These are phyloP conservation scores for Turdus rufiventris DNA, from an alignment of 2,113 vertebrate genomes.

Conservation along the genomic window DNA sequence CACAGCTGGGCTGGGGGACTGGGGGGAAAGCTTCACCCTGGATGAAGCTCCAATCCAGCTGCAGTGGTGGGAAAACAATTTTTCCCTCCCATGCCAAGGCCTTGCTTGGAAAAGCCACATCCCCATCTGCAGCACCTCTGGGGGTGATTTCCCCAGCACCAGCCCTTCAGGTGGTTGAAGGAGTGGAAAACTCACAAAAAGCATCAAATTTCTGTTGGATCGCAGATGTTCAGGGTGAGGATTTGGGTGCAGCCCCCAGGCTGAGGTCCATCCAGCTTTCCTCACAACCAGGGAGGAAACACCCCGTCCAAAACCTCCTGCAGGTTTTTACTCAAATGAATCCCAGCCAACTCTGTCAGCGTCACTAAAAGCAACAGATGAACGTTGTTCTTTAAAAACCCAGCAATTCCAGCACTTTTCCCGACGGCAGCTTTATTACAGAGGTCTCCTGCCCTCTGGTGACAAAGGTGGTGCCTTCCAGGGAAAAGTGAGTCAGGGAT, in stretches of 20 bases:
- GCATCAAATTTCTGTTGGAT: accelerated
- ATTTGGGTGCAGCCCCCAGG: background rate
- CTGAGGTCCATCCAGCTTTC: background rate
- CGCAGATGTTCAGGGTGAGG: accelerated
- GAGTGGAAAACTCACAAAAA: accelerated
- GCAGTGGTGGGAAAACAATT: background rate
- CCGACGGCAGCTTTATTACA: background rate
- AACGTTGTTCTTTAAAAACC: background rate
- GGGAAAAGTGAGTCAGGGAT: accelerated
- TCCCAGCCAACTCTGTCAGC: background rate
- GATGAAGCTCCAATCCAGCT: accelerated
- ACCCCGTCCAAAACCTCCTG: accelerated
- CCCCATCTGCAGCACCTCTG: background rate
- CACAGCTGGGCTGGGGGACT: background rate
- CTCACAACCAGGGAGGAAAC: background rate
- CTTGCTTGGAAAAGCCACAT: accelerated
- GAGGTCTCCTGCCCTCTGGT: background rate
- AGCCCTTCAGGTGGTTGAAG: background rate
- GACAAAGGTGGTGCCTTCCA: background rate
- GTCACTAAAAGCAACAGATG: background rate
- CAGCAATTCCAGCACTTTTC: background rate
- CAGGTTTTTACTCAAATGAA: background rate
- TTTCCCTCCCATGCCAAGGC: accelerated
- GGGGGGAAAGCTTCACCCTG: too few relatives aligned
- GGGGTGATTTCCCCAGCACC: accelerated